These are phyloP conservation scores for Phalacrocorax pelagicus DNA, from an alignment of 2,113 vertebrate species.

Conservation along the genomic window DNA sequence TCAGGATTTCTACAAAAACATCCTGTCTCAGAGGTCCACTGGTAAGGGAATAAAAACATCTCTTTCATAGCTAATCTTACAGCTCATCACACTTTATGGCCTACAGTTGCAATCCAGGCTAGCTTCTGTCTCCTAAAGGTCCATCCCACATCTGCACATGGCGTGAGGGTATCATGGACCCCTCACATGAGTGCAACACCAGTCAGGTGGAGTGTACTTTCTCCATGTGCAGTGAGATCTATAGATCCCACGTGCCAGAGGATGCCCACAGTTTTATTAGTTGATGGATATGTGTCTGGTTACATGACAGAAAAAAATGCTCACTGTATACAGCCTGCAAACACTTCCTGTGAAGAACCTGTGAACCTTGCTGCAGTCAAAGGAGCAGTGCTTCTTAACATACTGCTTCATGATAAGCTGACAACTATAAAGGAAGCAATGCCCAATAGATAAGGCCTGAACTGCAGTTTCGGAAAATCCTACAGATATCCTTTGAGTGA, in stretches of 20 bases:
- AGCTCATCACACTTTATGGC: background rate
- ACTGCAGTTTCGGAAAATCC: background rate
- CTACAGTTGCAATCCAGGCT: background rate
- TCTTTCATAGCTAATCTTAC: background rate
- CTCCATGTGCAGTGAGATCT: background rate
- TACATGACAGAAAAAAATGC: background rate
- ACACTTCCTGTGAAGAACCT: background rate
- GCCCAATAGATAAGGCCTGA: background rate
- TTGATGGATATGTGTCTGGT: background rate
- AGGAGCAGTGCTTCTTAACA: background rate
- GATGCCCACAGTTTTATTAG: background rate
- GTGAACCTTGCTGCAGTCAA: background rate
- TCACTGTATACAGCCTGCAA: background rate
- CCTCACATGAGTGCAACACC: background rate
- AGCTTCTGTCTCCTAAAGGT: background rate
- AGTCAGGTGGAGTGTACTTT: background rate
- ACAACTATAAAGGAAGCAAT: background rate
- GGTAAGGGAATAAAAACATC: background rate
- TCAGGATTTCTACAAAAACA: background rate
- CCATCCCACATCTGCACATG: background rate
- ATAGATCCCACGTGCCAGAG: background rate
- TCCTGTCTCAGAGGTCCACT: background rate
- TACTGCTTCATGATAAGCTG: background rate
- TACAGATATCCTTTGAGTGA: background rate
- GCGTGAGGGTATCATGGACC: accelerated